These are phyloP conservation scores for Ceyx cyanopectus DNA, from an alignment of 2,113 vertebrate species.

Conservation along the genomic window DNA sequence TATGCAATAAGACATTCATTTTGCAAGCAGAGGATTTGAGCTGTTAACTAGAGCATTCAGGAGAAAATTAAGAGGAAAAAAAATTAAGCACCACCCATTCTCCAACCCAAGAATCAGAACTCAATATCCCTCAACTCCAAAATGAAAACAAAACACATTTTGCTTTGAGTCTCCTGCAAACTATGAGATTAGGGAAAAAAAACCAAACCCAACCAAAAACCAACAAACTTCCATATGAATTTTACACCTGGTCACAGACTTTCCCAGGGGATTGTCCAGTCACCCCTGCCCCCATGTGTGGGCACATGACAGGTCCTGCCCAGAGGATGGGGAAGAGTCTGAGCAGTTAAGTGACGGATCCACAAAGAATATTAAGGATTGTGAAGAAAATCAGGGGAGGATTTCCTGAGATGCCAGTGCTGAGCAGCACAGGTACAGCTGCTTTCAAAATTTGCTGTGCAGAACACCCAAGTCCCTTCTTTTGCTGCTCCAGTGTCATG, in stretches of 20 bases:
- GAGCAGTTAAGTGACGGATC: background rate
- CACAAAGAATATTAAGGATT: background rate
- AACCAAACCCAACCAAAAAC: no score
- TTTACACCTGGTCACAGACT: background rate
- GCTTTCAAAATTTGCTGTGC: fast-evolving
- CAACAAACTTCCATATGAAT: background rate
- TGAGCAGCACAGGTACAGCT: background rate
- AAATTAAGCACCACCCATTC: background rate
- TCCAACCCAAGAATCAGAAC: background rate
- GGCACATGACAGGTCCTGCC: background rate
- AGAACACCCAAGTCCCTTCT: background rate
- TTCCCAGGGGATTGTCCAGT: background rate
- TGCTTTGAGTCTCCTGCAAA: background rate
- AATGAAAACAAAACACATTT: background rate
- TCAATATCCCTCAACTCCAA: background rate
- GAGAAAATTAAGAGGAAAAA: background rate
- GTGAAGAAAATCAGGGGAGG: background rate
- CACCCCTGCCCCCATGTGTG: no score
- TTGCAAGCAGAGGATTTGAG: fast-evolving
- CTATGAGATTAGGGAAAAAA: background rate
- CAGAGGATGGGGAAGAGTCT: fast-evolving
- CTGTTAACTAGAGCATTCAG: background rate
- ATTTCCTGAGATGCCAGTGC: background rate
- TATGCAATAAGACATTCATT: background rate
- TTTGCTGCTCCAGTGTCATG: background rate